Conservation (phyloP, 2,888 invertebrate species). For the Danaus chrysippus region DNA sequence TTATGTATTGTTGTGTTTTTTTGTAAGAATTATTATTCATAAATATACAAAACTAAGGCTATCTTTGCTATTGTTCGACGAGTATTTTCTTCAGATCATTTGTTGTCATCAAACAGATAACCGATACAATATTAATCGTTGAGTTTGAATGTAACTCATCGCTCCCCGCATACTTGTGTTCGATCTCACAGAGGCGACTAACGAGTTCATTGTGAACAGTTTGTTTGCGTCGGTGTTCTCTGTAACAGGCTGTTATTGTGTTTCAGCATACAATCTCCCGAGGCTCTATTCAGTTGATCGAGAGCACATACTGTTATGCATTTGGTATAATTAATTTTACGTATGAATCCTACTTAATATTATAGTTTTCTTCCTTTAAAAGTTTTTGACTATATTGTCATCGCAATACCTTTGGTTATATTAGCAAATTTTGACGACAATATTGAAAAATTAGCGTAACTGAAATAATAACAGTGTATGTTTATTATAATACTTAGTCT, state of each 20-base stretch:
- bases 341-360: not conserved
- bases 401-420: too few species aligned
- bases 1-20: too few species aligned
- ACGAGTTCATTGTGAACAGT: conserved; percentile 7
- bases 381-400: too few species aligned
- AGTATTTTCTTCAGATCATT: not conserved
- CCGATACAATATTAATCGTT: conserved; percentile 4
- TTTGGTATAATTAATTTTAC: not conserved
- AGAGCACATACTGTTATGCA: not conserved
- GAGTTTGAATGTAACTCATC: not conserved
- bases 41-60: not conserved
- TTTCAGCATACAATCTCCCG: conserved; percentile 6
- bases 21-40: not conserved
- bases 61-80: not conserved
- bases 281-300: conserved; percentile 3
- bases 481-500: too few species aligned
- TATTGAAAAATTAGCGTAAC: too few species aligned
- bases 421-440: too few species aligned
- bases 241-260: conserved; percentile 8
- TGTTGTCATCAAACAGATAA: conserved; percentile 2
- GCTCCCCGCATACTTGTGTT: conserved; percentile 1
- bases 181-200: not conserved
- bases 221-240: conserved; percentile 5
- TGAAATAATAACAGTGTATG: too few species aligned
- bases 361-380: too few species aligned